Base-by-base conservation (phyloP, 2,113 vertebrate genomes). In the Peucedramus taeniatus region DNA sequence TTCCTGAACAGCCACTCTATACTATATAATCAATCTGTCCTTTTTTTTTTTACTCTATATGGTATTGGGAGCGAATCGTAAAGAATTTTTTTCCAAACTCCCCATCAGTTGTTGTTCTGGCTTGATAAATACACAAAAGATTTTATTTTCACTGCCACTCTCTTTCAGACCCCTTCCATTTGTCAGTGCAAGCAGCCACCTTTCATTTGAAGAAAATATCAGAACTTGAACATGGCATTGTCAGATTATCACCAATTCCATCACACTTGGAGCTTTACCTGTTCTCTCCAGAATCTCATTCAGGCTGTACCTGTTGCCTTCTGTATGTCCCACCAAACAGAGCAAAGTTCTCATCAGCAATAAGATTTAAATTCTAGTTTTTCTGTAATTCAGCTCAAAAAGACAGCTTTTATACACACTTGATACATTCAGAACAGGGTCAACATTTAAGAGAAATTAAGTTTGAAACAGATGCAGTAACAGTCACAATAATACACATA, bases 1-100 rank as follows among this genome's bases (percentile, higher is more conserved):
- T 94, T 95, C 47, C 76, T 90, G 54, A 93, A 47, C 85, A 93
- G 81, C 77, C 72, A 89, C 87, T 95, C 81, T 56, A 68, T 61
- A 47, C 66, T 92, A 81, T n/a, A 54, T 80, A 77, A 96, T 89
- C 92, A 83, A 81, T 47, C 61, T 71, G 75, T 70, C 88, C 54
- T 63, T 74, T 91, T 74, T 91, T n/a, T n/a, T 80, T 86, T 37
- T 51, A 65, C 83, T 70, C 21, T 70, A 90, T 60, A 85, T 27
- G 24, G 44, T 39, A n/a, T 23, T 59, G 24, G 33, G 60, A 96
- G 80, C 75, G 87, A 95, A 74, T 65, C 19, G 71, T 42, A 74
- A 92, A 90, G 56, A 88, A 44, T 27, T 74, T 74, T 74, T 35
- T 61, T 59, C 42, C 56, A 31, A 87, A 31, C 63, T 83, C 12